These are phyloP conservation scores for Cassiopea xamachana DNA, from an alignment of 30 jellyfish, hydroid and myxozoan species.

Conservation along the genomic window DNA sequence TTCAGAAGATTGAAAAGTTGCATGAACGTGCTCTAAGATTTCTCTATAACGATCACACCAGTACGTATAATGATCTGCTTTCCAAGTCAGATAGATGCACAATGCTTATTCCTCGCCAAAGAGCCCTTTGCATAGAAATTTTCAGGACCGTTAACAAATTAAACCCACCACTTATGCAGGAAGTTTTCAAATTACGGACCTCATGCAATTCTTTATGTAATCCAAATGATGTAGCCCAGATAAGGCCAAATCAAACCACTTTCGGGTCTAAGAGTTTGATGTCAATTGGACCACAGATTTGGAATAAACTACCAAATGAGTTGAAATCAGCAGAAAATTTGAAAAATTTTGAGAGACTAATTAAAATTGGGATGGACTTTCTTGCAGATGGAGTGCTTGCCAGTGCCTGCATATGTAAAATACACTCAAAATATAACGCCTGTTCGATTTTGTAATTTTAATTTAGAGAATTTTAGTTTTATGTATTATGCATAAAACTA, in stretches of 20 bases:
- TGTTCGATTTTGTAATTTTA: no score
- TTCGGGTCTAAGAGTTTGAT: background rate
- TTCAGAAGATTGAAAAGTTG: constrained; percentile 27
- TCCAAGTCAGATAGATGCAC: background rate
- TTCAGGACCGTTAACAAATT: background rate
- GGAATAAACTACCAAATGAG: no score
- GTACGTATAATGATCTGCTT: constrained; percentile 22
- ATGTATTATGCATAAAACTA: no score
- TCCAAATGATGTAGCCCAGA: background rate
- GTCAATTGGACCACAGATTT: no score
- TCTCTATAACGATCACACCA: constrained; percentile 22
- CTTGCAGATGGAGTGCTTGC: no score
- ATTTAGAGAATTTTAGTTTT: no score
- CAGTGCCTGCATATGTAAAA: no score
- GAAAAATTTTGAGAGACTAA: background rate
- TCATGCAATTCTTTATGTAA: background rate
- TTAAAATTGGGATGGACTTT: constrained; percentile 21
- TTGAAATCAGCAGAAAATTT: no score
- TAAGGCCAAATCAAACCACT: constrained; percentile 29
- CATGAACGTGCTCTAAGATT: constrained; percentile 35
- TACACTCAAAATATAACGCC: no score
- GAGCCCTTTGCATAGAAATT: constrained; percentile 22
- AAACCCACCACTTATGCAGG: constrained; percentile 4
- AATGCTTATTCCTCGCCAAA: background rate
- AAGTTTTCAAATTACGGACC: background rate